Evolutionary conservation across 2,113 vertebrate genomes (phyloP).

Genomic region (Pelecanus crispus): DNA sequence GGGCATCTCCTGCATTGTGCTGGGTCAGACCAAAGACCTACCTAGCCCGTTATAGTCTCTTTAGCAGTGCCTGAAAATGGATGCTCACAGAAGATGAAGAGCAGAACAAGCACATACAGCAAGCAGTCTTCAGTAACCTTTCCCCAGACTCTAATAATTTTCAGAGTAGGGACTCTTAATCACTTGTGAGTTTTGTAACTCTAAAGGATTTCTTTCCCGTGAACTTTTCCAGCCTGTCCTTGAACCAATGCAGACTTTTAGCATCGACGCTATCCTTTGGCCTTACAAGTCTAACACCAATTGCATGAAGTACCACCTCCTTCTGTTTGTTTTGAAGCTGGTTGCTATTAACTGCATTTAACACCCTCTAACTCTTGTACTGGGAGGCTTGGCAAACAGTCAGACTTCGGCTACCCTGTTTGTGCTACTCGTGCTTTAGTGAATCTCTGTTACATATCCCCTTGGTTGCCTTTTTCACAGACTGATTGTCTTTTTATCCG

Average conservation of each 20-base stretch:
- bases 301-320: neutral
- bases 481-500: neutral
- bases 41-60: neutral
- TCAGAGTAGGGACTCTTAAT: neutral
- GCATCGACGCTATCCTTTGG: neutral
- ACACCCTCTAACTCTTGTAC: neutral
- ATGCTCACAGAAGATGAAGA: neutral
- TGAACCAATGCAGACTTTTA: neutral
- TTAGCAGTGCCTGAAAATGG: neutral
- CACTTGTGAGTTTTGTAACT: neutral
- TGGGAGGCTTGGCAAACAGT: neutral
- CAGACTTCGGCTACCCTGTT: neutral
- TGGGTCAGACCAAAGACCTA: neutral
- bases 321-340: neutral
- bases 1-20: neutral
- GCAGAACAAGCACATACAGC: neutral
- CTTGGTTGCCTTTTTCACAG: neutral
- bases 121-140: neutral
- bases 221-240: neutral
- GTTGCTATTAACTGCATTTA: neutral
- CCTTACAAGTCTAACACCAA: neutral
- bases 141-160: neutral
- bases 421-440: neutral
- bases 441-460: neutral
- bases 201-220: neutral